A percentile compares a stretch with the other conserved stretches of the same genome.
phyloP scores from a whole-genome alignment of 2,797 vertebrate genomes.

The Syndactyla subalaris region DNA sequence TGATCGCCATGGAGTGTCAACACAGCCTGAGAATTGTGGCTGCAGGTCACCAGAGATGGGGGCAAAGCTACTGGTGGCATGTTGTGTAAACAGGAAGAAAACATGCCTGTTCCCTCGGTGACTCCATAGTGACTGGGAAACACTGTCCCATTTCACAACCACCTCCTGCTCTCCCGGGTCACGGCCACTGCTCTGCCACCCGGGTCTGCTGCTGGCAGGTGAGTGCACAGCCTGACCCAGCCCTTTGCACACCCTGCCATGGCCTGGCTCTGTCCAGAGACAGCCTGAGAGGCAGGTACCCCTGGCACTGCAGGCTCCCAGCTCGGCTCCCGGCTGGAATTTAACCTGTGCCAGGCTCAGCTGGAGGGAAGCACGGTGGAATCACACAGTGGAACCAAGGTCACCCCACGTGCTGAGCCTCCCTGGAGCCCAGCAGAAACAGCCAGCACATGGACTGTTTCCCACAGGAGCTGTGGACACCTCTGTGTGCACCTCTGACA shows the following conservation, averaged over 20 bases:
- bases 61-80: neutral
- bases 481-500: neutral
- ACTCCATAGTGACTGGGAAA: conserved; percentile 29
- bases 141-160: neutral
- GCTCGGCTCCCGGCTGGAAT: neutral
- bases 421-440: neutral
- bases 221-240: neutral
- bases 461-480: neutral
- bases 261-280: neutral
- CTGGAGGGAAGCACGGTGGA: neutral
- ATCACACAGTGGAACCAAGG: neutral
- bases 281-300: neutral
- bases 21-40: neutral
- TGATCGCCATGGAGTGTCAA: neutral
- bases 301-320: neutral
- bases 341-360: neutral
- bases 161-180: neutral
- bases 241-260: neutral
- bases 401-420: accelerated
- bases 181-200: neutral
- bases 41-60: neutral
- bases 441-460: neutral
- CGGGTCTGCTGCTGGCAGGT: neutral
- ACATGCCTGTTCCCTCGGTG: conserved; percentile 28
- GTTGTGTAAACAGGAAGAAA: conserved; percentile 44